phyloP scores from a whole-genome alignment of 2,888 invertebrate genomes.

The Hipparchia semele region DNA sequence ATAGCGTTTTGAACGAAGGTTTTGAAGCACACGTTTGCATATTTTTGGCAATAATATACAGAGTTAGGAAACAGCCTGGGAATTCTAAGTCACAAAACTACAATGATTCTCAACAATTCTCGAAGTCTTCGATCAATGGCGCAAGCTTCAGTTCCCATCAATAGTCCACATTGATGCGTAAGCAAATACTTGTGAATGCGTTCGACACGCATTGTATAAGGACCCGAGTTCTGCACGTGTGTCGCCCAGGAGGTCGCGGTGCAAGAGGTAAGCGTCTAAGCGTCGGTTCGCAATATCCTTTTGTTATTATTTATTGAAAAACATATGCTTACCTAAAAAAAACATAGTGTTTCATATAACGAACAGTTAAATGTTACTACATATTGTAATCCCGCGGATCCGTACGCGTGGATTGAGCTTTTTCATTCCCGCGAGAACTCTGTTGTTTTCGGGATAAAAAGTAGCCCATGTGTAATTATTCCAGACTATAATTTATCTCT shows the following conservation, averaged over 20 bases:
- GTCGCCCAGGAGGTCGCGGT: slow-evolving; percentile 33
- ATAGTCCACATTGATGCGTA: slow-evolving; percentile 49
- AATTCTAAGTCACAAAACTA: slow-evolving; percentile 37
- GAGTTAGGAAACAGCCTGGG: slow-evolving; percentile 18
- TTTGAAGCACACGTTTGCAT: no score
- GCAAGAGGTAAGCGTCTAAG: slow-evolving; percentile 19
- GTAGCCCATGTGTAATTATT: no score
- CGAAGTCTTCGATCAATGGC: slow-evolving; percentile 40
- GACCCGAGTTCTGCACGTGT: slow-evolving; percentile 62
- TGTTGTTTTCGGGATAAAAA: no score
- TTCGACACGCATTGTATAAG: slow-evolving; percentile 58
- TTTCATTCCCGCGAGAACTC: no score
- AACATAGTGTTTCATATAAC: neutral
- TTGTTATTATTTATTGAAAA: neutral
- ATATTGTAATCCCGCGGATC: no score
- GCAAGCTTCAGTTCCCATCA: slow-evolving; percentile 50
- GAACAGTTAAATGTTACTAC: neutral
- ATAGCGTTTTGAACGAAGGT: no score
- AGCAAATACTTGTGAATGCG: slow-evolving; percentile 67
- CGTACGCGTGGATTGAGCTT: no score
- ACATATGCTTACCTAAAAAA: neutral
- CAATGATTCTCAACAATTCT: slow-evolving; percentile 42
- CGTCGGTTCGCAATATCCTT: slow-evolving; percentile 7
- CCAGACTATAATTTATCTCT: no score
- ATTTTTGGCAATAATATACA: neutral